These are phyloP conservation scores for Dreissena polymorpha DNA, from an alignment of 1,140 invertebrate genomes.

Conservation along the genomic window DNA sequence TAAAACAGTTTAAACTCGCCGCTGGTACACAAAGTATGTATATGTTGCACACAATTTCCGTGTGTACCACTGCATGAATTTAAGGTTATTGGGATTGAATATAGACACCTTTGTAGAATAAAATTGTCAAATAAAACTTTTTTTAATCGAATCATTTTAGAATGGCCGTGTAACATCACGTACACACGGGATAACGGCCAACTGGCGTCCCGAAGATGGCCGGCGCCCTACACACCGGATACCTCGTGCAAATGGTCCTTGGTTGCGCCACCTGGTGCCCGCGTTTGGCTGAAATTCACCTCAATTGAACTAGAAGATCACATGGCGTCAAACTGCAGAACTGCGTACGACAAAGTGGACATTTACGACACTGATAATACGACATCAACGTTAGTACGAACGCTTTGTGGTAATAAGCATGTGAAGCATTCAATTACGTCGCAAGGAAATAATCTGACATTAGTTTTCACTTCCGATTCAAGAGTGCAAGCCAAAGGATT, in stretches of 20 bases:
- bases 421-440: conserved; percentile 58
- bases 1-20: too few relatives aligned
- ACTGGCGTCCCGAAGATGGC: conserved; percentile 69
- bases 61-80: too few relatives aligned
- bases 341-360: conserved; percentile 52
- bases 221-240: conserved; percentile 59
- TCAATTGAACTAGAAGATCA: conserved; percentile 48
- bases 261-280: conserved; percentile 6
- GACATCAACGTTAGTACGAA: conserved; percentile 42
- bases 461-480: conserved; percentile 62
- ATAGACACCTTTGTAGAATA: too few relatives aligned
- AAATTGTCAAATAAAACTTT: too few relatives aligned
- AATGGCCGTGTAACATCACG: conserved; percentile 67
- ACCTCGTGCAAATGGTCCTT: conserved; percentile 66
- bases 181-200: conserved; percentile 64
- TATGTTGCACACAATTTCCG: too few relatives aligned
- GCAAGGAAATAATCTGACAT: conserved; percentile 52
- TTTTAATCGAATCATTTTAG: conserved; percentile 48
- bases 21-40: too few relatives aligned
- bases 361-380: conserved; percentile 56
- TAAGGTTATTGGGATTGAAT: too few relatives aligned
- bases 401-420: conserved; percentile 60
- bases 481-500: conserved; percentile 66
- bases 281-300: conserved; percentile 36
- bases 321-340: conserved; percentile 32